A percentile compares a stretch with the other conserved stretches of the same genome.
phyloP scores from a whole-genome alignment of 2,888 invertebrate species.

The Zygothrica quintamaculata region DNA sequence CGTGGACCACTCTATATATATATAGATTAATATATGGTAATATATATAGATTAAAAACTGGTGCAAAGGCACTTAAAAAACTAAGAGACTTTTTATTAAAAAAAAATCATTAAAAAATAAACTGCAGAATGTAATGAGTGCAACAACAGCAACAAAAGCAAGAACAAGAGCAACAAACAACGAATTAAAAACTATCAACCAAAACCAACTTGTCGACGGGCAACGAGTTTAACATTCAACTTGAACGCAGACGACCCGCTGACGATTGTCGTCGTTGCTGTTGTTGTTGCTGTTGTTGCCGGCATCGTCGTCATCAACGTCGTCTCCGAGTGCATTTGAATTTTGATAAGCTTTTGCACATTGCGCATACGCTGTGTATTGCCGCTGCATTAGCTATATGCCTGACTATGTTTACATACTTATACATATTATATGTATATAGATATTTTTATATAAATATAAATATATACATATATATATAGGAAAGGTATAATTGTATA shows the following conservation, averaged over 20 bases:
- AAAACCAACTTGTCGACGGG: conserved; percentile 26
- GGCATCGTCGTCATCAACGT: conserved; percentile 5
- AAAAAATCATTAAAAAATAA: no score
- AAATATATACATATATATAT: not conserved
- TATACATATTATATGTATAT: conserved; percentile 1
- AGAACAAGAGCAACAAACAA: not conserved
- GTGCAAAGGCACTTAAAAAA: no score
- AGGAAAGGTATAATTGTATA: conserved; percentile 9
- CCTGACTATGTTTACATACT: conserved; percentile 7
- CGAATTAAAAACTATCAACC: conserved; percentile 36
- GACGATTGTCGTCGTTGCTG: conserved; percentile 17
- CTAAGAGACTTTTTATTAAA: no score
- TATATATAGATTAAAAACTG: no score
- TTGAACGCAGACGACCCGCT: conserved; percentile 77
- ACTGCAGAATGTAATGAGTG: no score
- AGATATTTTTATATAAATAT: conserved; percentile 14
- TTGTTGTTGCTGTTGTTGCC: conserved; percentile 8
- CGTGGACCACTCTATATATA: no score
- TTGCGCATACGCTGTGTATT: conserved; percentile 70
- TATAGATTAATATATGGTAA: no score
- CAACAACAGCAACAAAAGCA: not conserved
- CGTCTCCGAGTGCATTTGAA: conserved; percentile 58
- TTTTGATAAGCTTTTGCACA: conserved; percentile 67
- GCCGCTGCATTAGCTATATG: conserved; percentile 5
- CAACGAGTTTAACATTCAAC: conserved; percentile 76